Base-by-base conservation (phyloP, 2,797 vertebrate genomes). In the Cephalopachus bancanus region DNA sequence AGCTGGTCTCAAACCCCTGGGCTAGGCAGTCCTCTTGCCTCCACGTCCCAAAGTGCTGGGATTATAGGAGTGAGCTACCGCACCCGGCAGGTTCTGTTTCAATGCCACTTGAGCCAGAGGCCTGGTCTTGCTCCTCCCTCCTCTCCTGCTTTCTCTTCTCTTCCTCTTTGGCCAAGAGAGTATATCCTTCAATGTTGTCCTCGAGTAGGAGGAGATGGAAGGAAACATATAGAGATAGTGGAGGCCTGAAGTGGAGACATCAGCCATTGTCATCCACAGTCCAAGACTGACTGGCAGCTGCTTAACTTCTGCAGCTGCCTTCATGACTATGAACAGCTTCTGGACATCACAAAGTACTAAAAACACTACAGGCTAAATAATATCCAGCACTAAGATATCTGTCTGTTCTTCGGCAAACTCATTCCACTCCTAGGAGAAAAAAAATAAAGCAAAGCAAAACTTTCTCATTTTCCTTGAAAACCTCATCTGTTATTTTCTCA, bases 401-500 rank as follows among this genome's bases (percentile, higher is more conserved):
- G 86, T 89, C 33, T 30, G 1, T 51, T 71, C 44, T 78, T 89
- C 24, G 71, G 84, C 55, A 88, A 84, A 74, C 9, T 71, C 33
- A 80, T 80, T 85, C 51, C 51, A 75, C 5, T 64, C 14, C 37
- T 59, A 20, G 7, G 3, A 19, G 24, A 57, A 28, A 62, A 19
- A n/a, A 74, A 74, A 26, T 37, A 37, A 37, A 37, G 37, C 7
- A 44, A 20, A 67, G 17, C 19, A 9, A 24, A 67, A 87, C 14
- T 12, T 84, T 53, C 59, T 44, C 22, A 49, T 37, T 44, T 79
- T 85, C 30, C 62, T 57, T 37, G 24, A 91, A 79, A 83, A 49
- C 10, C 11, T 85, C 84, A 72, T 11, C 10, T 64, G 5, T 93
- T 74, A 84, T 30, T 94, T 88, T 62, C 72, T 22, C 51, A 80